Conservation (phyloP, 2,888 invertebrate genomes). For the Lasioglossum leucozonium region DNA sequence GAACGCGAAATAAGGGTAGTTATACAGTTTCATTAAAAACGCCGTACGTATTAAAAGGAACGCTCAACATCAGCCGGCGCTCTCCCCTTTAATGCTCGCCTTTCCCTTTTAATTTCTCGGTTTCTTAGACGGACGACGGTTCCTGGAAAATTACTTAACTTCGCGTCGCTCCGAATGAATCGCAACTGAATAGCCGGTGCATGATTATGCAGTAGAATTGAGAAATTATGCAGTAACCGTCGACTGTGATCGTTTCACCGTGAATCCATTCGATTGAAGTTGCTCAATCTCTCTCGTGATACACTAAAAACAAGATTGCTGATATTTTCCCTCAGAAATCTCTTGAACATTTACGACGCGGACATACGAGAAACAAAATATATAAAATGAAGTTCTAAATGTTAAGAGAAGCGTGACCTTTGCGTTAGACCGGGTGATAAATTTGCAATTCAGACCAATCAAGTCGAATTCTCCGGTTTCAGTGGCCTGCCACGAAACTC, state of each 20-base stretch:
- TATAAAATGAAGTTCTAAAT: not conserved
- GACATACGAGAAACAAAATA: not conserved
- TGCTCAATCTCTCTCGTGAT: too few species aligned
- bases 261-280: not conserved
- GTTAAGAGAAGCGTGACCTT: not conserved
- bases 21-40: constrained; percentile 17
- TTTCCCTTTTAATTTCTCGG: constrained; percentile 35
- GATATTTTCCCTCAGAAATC: not conserved
- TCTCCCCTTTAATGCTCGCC: constrained; percentile 31
- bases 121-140: not conserved
- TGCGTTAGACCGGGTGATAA: not conserved
- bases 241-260: not conserved
- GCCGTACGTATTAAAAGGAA: constrained; percentile 9
- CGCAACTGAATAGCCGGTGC: not conserved
- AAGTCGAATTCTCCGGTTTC: not conserved
- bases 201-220: not conserved
- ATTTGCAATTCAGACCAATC: constrained; percentile 3
- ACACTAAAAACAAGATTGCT: not conserved
- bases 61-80: not conserved
- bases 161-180: constrained; percentile 18
- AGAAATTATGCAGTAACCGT: not conserved
- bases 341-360: too few species aligned
- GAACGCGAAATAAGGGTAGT: not conserved
- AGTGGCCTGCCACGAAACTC: not conserved
- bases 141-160: not conserved